Percentiles rank a stretch among this genome's conserved stretches.
phyloP scores from a whole-genome alignment of 2,113 vertebrate species.

The Odontesthes bonariensis region DNA sequence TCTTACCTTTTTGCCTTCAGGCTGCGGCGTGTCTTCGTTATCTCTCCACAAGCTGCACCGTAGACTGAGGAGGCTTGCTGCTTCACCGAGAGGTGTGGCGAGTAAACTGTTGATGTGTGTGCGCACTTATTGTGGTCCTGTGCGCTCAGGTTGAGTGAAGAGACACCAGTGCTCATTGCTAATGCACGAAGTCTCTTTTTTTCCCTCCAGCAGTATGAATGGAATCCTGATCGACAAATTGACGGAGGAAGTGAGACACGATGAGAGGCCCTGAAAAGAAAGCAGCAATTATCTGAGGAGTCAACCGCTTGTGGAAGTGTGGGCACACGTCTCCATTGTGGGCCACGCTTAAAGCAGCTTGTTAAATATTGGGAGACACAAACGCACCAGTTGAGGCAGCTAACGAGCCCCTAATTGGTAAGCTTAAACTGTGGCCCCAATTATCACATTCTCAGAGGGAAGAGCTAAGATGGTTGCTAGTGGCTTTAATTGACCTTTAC shows the following conservation, averaged over 20 bases:
- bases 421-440: constrained; percentile 78
- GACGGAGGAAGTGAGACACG: constrained; percentile 52
- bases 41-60: constrained; percentile 27
- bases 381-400: constrained; percentile 67
- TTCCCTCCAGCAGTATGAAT: constrained; percentile 32
- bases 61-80: constrained; percentile 20
- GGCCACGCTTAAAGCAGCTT: constrained; percentile 71
- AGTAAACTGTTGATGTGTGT: neutral
- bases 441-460: constrained; percentile 84
- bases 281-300: constrained; percentile 80
- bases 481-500: constrained; percentile 77
- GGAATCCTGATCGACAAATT: constrained; percentile 37
- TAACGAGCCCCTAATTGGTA: constrained; percentile 80
- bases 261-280: constrained; percentile 58
- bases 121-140: constrained; percentile 19
- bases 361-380: constrained; percentile 72
- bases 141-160: constrained; percentile 51
- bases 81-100: constrained; percentile 30
- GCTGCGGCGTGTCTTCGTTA: constrained; percentile 16
- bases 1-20: constrained; percentile 57
- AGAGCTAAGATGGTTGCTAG: constrained; percentile 83
- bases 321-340: constrained; percentile 73
- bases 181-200: constrained; percentile 28
- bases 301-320: constrained; percentile 72
- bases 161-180: constrained; percentile 44